Conservation (phyloP, 2,888 invertebrate species). For the Noctuana brunneofusca region DNA sequence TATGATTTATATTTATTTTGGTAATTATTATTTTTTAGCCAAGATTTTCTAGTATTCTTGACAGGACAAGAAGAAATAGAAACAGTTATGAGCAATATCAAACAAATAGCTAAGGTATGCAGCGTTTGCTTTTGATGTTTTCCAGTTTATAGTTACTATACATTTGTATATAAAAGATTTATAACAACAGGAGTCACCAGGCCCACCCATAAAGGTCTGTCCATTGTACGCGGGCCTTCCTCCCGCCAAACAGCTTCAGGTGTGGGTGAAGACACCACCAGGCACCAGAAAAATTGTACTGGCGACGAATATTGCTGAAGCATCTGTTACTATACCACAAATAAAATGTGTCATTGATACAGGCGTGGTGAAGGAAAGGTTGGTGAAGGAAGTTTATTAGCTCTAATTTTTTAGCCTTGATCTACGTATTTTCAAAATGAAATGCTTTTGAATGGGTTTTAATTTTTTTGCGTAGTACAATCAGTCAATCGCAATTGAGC, state of each 20-base stretch:
- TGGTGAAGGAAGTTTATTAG: constrained; percentile 34
- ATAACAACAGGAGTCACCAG: constrained; percentile 77
- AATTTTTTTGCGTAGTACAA: too few species aligned
- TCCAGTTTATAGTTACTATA: not conserved
- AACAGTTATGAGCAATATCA: constrained; percentile 88
- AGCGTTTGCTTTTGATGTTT: not conserved
- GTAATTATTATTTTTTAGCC: constrained; percentile 78
- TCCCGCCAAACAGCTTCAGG: constrained; percentile 92
- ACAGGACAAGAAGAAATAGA: constrained; percentile 99
- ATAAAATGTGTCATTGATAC: constrained; percentile 96
- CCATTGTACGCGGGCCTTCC: constrained; percentile 97
- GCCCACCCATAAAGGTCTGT: constrained; percentile 88
- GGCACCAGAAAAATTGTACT: constrained; percentile 95
- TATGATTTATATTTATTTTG: not conserved
- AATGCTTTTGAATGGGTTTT: too few species aligned
- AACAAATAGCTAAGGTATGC: constrained; percentile 86
- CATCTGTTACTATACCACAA: constrained; percentile 97
- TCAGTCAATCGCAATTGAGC: too few species aligned
- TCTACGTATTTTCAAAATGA: too few species aligned
- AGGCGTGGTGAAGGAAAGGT: constrained; percentile 95
- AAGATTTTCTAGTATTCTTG: constrained; percentile 95
- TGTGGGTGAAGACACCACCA: constrained; percentile 88
- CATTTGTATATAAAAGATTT: constrained; percentile 42
- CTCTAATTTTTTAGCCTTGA: too few species aligned
- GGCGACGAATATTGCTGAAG: constrained; percentile 98